phyloP scores from a whole-genome alignment of 2,888 invertebrate genomes.

The Mythimna ferrago region DNA sequence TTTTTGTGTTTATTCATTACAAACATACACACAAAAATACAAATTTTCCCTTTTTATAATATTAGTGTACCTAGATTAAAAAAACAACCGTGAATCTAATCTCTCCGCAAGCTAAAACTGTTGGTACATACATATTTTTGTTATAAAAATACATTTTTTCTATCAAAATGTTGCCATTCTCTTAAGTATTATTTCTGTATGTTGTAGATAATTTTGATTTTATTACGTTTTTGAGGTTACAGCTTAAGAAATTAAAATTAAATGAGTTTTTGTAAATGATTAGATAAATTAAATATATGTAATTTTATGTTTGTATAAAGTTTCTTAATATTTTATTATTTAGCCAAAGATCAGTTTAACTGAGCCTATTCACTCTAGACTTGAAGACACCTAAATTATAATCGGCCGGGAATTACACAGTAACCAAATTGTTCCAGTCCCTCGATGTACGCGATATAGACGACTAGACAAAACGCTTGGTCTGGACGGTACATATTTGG shows the following conservation, averaged over 20 bases:
- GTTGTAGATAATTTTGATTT: conserved; percentile 54
- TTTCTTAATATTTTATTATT: neutral
- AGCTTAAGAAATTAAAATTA: neutral
- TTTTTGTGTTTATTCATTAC: too few relatives aligned
- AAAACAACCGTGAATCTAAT: neutral
- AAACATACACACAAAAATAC: too few relatives aligned
- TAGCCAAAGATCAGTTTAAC: conserved; percentile 4
- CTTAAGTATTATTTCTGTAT: conserved; percentile 59
- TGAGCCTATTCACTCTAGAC: too few relatives aligned
- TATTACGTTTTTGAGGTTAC: conserved; percentile 37
- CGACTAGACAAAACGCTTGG: too few relatives aligned
- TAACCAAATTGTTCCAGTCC: too few relatives aligned
- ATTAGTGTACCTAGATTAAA: too few relatives aligned
- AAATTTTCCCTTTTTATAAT: too few relatives aligned
- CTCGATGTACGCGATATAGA: too few relatives aligned
- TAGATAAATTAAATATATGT: neutral
- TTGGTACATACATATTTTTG: neutral
- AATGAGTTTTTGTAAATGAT: neutral
- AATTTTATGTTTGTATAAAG: neutral
- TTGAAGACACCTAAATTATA: too few relatives aligned
- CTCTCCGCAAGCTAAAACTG: conserved; percentile 4
- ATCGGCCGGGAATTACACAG: too few relatives aligned
- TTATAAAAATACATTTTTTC: conserved; percentile 8
- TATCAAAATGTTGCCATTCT: conserved; percentile 58
- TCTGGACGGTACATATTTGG: too few relatives aligned